Percentiles rank a stretch among this genome's conserved stretches.
Conservation (phyloP, 2,888 invertebrate genomes). For the Melikaiella ostensackeni region DNA sequence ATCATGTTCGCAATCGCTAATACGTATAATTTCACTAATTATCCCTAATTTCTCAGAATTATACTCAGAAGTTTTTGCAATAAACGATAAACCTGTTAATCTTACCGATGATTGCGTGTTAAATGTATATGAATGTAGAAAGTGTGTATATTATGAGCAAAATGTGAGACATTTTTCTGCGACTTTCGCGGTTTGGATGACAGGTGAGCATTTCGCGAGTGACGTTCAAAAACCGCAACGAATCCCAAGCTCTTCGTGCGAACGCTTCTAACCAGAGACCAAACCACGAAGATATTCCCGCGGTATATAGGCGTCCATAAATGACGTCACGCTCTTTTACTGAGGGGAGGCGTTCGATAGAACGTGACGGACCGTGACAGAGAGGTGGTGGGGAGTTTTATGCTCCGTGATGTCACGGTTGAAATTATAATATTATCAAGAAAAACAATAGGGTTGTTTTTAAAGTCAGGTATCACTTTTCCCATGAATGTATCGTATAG, state of each 20-base stretch:
- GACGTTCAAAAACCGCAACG: not conserved
- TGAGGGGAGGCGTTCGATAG: too few species aligned
- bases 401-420: too few species aligned
- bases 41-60: not conserved
- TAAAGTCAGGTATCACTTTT: too few species aligned
- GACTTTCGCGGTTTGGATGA: not conserved
- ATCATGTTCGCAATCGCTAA: not conserved
- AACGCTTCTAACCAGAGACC: constrained; percentile 16
- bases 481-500: too few species aligned
- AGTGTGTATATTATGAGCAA: not conserved
- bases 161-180: constrained; percentile 1
- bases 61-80: not conserved
- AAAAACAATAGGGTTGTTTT: too few species aligned
- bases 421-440: too few species aligned
- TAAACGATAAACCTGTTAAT: not conserved
- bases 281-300: constrained; percentile 29
- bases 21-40: not conserved
- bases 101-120: not conserved
- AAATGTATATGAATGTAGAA: not conserved
- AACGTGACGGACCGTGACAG: too few species aligned
- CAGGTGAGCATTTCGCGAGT: constrained; percentile 5
- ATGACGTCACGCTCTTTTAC: too few species aligned
- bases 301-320: not conserved
- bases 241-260: not conserved
- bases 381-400: too few species aligned